A percentile compares a stretch with the other conserved stretches of the same genome.
These are phyloP conservation scores for Dreissena polymorpha DNA, from an alignment of 1,140 invertebrate species.

Conservation along the genomic window DNA sequence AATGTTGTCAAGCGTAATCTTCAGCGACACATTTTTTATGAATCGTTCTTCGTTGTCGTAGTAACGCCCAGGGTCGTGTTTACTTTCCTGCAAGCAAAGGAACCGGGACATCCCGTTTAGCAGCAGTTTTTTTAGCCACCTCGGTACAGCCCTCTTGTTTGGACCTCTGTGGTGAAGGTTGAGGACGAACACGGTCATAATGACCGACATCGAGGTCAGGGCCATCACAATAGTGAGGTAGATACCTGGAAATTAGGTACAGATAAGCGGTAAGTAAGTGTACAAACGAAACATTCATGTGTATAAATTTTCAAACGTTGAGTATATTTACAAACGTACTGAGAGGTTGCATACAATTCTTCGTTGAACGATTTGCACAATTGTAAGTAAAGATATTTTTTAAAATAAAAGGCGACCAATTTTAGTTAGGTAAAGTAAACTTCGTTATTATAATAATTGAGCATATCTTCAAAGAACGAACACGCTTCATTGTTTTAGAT, in stretches of 20 bases:
- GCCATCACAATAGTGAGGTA: conserved; percentile 80
- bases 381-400: too few relatives aligned
- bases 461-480: too few relatives aligned
- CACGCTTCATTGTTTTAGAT: too few relatives aligned
- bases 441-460: too few relatives aligned
- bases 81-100: conserved; percentile 24
- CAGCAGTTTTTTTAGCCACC: conserved; percentile 69
- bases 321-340: too few relatives aligned
- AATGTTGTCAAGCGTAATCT: conserved; percentile 74
- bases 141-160: conserved; percentile 73
- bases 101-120: conserved; percentile 52
- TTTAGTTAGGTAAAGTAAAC: too few relatives aligned
- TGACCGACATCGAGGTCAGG: conserved; percentile 79
- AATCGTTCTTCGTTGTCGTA: conserved; percentile 50
- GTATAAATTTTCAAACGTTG: too few relatives aligned
- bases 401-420: too few relatives aligned
- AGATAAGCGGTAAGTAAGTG: not conserved
- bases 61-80: conserved; percentile 13
- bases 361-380: too few relatives aligned
- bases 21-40: conserved; percentile 69
- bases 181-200: conserved; percentile 80
- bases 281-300: not conserved
- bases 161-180: conserved; percentile 80
- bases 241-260: conserved; percentile 74
- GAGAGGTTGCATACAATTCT: too few relatives aligned